Base-by-base conservation (phyloP, 2,888 invertebrate genomes). In the Meandrusa payeni region DNA sequence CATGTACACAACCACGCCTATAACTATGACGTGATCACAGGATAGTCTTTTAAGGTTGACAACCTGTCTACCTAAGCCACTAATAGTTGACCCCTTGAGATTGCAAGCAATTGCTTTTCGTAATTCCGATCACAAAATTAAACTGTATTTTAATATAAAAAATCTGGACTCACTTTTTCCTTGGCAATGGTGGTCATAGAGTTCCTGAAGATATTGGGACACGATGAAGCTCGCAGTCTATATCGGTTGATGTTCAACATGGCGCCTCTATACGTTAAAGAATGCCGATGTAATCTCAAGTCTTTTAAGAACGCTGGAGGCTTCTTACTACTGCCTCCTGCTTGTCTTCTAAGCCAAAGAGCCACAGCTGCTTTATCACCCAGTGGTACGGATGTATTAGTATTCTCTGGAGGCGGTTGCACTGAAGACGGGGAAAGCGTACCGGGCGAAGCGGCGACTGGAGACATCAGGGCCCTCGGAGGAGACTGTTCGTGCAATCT, bases 121-220 rank as follows among this genome's bases (percentile, higher is more conserved):
- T n/a, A n/a, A n/a, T n/a, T n/a, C n/a, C n/a, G n/a, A n/a, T n/a
- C n/a, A n/a, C n/a, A n/a, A n/a, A n/a, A n/a, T 11, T n/a, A 26
- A 27, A 10, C 20, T 5, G 3, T 6, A 27, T 17, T 12, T 12
- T 12, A 13, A 29, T n/a, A n/a, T n/a, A n/a, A n/a, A n/a, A n/a
- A n/a, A n/a, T n/a, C n/a, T n/a, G n/a, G n/a, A n/a, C 70, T 69
- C 33, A 86, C 91, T 76, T 93, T 93, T 63, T 94, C 94, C 66
- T 93, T 93, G n/a, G 94, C 93, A 55, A 94, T 94, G 48, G 94
- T 94, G 1, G 94, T 93, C 93, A 95, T 94, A 0, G 94, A 94
- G 71, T 95, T 95, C 52, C 94, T 89, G 70, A 94, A 95, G 65
- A 97, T 95, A 73, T 97, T 96, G 0, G 97, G 97, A 67, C 97